These are phyloP conservation scores for Mustela lutreola DNA, from an alignment of 2,113 vertebrate genomes.

Conservation along the genomic window DNA sequence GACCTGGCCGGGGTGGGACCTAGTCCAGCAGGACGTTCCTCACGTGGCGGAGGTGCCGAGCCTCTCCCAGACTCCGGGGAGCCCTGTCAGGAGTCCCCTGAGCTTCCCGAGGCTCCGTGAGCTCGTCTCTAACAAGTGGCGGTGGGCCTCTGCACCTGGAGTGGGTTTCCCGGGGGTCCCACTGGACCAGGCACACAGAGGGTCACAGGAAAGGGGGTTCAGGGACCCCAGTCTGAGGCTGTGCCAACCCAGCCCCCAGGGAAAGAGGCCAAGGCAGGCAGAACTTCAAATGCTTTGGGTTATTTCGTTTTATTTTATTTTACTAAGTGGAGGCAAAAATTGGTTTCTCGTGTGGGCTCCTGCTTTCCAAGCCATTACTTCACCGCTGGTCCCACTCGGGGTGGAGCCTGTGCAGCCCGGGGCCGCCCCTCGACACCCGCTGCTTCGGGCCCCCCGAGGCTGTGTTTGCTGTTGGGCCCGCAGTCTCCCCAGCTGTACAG, in stretches of 20 bases:
- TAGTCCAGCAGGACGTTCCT: rapidly evolving
- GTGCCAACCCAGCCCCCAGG: conserved; percentile 49
- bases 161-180: rapidly evolving
- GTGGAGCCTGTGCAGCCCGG: neutral
- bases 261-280: conserved; percentile 62
- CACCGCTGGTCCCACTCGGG: neutral
- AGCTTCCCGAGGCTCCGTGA: neutral
- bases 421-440: too few species aligned
- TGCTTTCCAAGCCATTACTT: conserved; percentile 54
- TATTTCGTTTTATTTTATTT: conserved; percentile 77
- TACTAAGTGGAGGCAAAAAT: conserved; percentile 75
- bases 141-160: neutral
- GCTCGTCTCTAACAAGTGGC: neutral
- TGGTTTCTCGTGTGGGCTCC: conserved; percentile 73
- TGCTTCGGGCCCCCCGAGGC: neutral
- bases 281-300: conserved; percentile 63
- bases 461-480: neutral
- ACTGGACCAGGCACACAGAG: neutral
- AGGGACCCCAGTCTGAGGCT: neutral
- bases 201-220: neutral
- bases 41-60: too few species aligned
- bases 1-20: neutral
- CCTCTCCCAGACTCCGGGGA: neutral
- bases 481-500: neutral
- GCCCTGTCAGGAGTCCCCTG: too few species aligned